phyloP scores from a whole-genome alignment of 2,888 invertebrate genomes.

The Drosophila neutralis region DNA sequence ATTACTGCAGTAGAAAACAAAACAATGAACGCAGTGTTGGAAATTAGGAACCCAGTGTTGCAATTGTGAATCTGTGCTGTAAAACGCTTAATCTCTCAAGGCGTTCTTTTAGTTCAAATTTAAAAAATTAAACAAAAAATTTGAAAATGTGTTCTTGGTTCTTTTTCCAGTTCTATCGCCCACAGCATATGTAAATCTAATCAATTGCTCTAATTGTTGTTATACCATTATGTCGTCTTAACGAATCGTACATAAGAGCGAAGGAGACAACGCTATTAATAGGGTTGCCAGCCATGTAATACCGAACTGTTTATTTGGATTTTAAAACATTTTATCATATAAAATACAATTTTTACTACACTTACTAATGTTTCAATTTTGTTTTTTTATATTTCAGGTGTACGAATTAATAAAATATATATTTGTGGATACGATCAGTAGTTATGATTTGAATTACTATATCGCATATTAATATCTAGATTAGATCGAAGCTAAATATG shows the following conservation, averaged over 20 bases:
- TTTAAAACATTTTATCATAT: neutral
- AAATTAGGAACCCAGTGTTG: constrained; percentile 8
- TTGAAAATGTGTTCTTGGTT: neutral
- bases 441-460: neutral
- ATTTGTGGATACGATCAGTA: constrained; percentile 18
- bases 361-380: neutral
- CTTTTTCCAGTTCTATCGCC: neutral
- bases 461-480: no score
- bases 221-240: constrained; percentile 1
- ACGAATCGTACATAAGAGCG: constrained; percentile 21
- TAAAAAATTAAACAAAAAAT: constrained; percentile 3
- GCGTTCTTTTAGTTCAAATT: constrained; percentile 6
- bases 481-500: no score
- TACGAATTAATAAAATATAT: neutral
- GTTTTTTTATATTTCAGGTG: neutral
- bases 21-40: neutral
- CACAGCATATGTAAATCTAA: neutral
- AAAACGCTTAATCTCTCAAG: neutral
- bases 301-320: neutral
- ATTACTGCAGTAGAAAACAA: neutral
- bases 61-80: constrained; percentile 25
- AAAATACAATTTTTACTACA: neutral
- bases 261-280: constrained; percentile 36
- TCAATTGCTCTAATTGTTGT: neutral
- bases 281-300: constrained; percentile 50